Conservation (phyloP, 2,113 vertebrate species). For the Pipra filicauda region DNA sequence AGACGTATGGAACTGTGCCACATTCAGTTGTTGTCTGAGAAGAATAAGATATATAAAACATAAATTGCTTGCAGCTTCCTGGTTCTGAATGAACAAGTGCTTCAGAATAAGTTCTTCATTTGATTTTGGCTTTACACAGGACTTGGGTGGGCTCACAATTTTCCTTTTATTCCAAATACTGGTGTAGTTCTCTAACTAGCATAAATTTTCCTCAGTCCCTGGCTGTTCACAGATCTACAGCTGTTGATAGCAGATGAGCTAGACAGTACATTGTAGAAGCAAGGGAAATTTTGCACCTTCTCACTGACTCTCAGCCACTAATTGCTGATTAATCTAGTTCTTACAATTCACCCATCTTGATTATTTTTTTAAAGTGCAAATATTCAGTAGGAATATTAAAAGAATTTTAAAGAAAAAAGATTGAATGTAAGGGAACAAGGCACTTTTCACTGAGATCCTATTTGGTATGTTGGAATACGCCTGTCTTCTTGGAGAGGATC, state of each 20-base stretch:
- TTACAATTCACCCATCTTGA: not conserved
- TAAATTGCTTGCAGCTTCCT: not conserved
- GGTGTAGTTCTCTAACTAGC: not conserved
- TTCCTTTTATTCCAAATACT: not conserved
- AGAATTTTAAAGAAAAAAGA: not conserved
- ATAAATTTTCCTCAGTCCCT: not conserved
- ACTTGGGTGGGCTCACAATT: not conserved
- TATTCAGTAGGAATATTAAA: not conserved
- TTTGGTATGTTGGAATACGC: not conserved
- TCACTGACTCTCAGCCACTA: not conserved
- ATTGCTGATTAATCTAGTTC: not conserved
- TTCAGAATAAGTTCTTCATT: not conserved
- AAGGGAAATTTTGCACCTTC: not conserved
- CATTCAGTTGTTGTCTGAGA: not conserved
- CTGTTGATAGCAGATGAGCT: not conserved
- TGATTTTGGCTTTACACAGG: not conserved
- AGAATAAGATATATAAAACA: accelerated
- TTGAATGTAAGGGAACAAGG: not conserved
- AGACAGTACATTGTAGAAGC: not conserved
- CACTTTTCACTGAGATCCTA: not conserved
- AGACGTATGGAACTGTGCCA: not conserved
- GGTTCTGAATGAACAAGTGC: not conserved
- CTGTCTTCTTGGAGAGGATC: not conserved
- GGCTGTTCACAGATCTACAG: no score
- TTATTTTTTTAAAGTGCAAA: not conserved